A percentile compares a stretch with the other conserved stretches of the same genome.
Conservation (phyloP, 2,888 invertebrate species). For the Diloba caeruleocephala region DNA sequence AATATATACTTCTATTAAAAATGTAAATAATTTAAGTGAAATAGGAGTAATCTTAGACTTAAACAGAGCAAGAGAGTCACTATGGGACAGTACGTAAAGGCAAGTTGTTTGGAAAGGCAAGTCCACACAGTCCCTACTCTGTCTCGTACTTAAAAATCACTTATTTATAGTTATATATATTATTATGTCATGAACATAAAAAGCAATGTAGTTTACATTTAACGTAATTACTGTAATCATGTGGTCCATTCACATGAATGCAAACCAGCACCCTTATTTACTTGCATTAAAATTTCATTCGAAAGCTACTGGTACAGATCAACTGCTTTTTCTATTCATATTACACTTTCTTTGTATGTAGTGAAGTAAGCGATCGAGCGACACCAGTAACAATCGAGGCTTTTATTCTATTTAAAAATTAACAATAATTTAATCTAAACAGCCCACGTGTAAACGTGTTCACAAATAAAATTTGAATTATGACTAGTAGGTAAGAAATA, state of each 20-base stretch:
- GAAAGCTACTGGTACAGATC: constrained; percentile 52
- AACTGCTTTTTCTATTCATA: constrained; percentile 16
- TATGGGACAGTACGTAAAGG: constrained; percentile 74
- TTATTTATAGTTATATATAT: constrained; percentile 65
- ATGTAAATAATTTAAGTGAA: constrained; percentile 64
- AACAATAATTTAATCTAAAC: constrained; percentile 79
- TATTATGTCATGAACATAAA: constrained; percentile 79
- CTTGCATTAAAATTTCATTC: constrained; percentile 51
- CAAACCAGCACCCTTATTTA: constrained; percentile 74
- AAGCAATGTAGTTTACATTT: constrained; percentile 69
- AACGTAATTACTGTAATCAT: constrained; percentile 67
- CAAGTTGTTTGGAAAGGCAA: constrained; percentile 83
- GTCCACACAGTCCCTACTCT: constrained; percentile 72
- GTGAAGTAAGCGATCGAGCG: constrained; percentile 9
- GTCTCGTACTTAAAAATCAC: constrained; percentile 66
- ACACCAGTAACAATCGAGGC: constrained; percentile 38
- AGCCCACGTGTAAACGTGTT: constrained; percentile 71
- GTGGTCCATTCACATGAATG: constrained; percentile 71
- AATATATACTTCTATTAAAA: constrained; percentile 64
- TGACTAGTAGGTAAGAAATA: constrained; percentile 87
- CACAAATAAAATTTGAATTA: constrained; percentile 82
- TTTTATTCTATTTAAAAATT: constrained; percentile 52
- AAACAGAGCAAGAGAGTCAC: constrained; percentile 67
- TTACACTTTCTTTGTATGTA: constrained; percentile 15
- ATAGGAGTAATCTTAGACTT: constrained; percentile 53